A percentile compares a stretch with the other conserved stretches of the same genome.
Conservation (phyloP, 2,797 vertebrate species). For the Fratercula arctica region DNA sequence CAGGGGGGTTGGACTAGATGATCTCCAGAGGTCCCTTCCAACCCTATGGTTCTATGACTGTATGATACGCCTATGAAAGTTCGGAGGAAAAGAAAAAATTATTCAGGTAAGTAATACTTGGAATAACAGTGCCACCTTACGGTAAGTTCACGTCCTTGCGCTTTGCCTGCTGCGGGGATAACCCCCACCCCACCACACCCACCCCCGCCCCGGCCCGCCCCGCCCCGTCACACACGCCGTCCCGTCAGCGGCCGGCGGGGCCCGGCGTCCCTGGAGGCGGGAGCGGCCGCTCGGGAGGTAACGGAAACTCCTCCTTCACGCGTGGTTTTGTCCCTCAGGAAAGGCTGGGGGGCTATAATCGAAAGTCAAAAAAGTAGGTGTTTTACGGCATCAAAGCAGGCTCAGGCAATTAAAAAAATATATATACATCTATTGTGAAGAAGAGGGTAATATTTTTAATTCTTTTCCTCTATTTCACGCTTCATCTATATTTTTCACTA, state of each 20-base stretch:
- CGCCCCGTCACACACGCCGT: no score
- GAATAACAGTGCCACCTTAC: background rate
- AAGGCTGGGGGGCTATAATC: no score
- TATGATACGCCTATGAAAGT: background rate
- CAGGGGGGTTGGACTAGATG: no score
- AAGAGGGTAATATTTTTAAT: background rate
- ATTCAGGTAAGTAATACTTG: background rate
- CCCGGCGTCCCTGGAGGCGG: no score
- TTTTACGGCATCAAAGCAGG: background rate
- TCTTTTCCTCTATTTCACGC: background rate
- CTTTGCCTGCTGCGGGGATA: no score
- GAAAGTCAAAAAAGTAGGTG: fast-evolving
- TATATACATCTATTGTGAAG: background rate
- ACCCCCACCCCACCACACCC: no score
- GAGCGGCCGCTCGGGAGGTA: no score
- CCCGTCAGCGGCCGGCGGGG: no score
- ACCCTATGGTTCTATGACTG: no score
- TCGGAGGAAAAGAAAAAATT: background rate
- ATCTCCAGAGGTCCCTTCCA: no score
- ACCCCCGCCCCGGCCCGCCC: no score
- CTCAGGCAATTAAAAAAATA: background rate
- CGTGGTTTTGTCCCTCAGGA: background rate
- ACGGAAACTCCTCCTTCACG: background rate
- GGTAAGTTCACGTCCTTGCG: background rate
- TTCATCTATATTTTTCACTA: background rate